Base-by-base conservation (phyloP, 2,113 vertebrate species). In the Epinephelus fuscoguttatus region DNA sequence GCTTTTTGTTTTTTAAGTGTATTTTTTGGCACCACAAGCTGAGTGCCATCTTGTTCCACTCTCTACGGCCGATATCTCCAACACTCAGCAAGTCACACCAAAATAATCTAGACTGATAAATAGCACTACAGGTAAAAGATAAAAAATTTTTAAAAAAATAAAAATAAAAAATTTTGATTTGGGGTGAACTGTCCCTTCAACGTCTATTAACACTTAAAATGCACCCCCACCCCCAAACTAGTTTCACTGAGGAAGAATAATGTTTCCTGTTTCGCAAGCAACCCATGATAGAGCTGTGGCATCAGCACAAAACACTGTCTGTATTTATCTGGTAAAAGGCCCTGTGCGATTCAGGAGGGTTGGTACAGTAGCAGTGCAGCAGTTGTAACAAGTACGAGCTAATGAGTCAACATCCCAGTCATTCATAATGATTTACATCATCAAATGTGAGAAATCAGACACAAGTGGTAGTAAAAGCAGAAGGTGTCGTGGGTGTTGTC, bases 231-330 rank as follows among this genome's bases (percentile, higher is more conserved):
- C 0, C 33, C 33, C 33, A 30, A 27, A 47, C 11, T 19, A 55
- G 12, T 81, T 71, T 81, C 45, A 81, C 17, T 21, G 17, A 81
- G 50, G 55, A 81, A 72, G 60, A 17, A 53, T 10, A 30, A 52
- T 14, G 45, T 55, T 72, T 85, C 61, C 53, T 84, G 56, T 55
- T 73, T 78, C n/a, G 59, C 8, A n/a, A 21, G 6, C 4, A 50
- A 14, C 25, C 12, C 1, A 1, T 57, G 25, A 42, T 23, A 40
- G n/a, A 6, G 63, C 25, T 5, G 19, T 15, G 18, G 14, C 11
- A 30, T 47, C 12, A 37, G 25, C 19, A 37, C 45, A 27, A 47
- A 52, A 9, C 5, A 6, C 6, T 14, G 3, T 21, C 1, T 55
- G 8, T 23, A n/a, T 52, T 19, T 11, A 23, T 69, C 37, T 55